Evolutionary conservation across 2,113 vertebrate species (phyloP).

Genomic region (Platanista minor): DNA sequence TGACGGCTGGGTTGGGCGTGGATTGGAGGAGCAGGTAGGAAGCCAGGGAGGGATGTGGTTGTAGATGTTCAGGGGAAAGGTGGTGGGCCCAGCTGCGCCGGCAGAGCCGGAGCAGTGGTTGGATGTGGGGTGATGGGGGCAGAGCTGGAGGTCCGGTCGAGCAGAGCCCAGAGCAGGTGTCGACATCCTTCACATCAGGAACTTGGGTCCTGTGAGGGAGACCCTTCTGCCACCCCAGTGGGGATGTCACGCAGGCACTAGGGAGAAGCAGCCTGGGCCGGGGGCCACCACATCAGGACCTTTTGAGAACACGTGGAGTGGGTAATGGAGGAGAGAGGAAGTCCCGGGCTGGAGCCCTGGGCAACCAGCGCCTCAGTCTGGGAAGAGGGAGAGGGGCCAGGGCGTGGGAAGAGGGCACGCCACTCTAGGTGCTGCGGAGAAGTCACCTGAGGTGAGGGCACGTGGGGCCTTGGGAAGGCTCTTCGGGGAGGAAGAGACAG

Average conservation of each 20-base stretch:
- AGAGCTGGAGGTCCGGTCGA: background rate
- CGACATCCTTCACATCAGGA: accelerated
- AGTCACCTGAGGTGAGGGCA: accelerated
- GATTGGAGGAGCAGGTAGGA: background rate
- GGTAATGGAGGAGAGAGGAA: background rate
- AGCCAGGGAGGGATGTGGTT: background rate
- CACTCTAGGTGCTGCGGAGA: background rate
- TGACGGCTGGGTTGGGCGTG: accelerated
- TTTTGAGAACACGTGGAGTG: background rate
- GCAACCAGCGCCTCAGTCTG: accelerated
- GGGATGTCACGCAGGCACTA: too few species aligned
- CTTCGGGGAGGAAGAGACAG: background rate
- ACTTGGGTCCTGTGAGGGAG: too few species aligned
- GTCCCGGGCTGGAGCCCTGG: background rate
- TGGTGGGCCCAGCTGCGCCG: background rate
- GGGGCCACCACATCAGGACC: too few species aligned
- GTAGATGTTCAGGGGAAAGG: background rate
- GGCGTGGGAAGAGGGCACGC: accelerated
- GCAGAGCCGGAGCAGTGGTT: background rate
- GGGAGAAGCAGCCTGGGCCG: background rate
- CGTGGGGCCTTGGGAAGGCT: background rate
- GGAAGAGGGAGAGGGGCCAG: accelerated
- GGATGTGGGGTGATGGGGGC: accelerated
- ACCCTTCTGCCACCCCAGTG: background rate
- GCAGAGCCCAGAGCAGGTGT: background rate